These are phyloP conservation scores for Euspilapteryx auroguttella DNA, from an alignment of 2,888 invertebrate genomes.

Conservation along the genomic window DNA sequence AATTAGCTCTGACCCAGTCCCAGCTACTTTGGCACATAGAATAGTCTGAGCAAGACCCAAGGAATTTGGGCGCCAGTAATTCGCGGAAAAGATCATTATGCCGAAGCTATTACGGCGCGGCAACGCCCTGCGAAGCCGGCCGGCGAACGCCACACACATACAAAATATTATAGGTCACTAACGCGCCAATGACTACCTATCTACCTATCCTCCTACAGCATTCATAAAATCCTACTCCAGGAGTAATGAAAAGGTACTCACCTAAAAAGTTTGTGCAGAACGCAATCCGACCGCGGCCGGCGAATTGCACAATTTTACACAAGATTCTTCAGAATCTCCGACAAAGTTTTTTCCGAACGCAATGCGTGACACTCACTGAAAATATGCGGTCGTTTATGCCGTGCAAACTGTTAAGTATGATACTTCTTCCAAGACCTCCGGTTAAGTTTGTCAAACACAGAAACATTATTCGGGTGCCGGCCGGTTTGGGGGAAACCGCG, in stretches of 20 bases:
- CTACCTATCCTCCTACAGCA: too few relatives aligned
- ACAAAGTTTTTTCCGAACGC: constrained; percentile 62
- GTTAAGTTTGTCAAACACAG: constrained; percentile 60
- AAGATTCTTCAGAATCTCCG: constrained; percentile 61
- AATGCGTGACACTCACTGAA: constrained; percentile 62
- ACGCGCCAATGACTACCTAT: constrained; percentile 1
- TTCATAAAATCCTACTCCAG: too few relatives aligned
- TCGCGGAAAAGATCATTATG: constrained; percentile 41
- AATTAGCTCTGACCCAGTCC: constrained; percentile 5
- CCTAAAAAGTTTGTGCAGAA: constrained; percentile 55
- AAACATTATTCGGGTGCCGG: constrained; percentile 61
- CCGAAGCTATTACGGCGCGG: too few relatives aligned
- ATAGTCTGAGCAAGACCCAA: constrained; percentile 13
- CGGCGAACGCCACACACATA: background rate
- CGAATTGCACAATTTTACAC: constrained; percentile 58
- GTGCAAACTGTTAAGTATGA: constrained; percentile 53
- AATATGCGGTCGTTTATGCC: constrained; percentile 56
- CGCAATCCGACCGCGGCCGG: constrained; percentile 50
- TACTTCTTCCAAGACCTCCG: constrained; percentile 59
- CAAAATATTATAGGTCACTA: constrained; percentile 2
- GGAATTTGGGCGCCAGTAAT: constrained; percentile 30
- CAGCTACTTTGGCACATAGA: constrained; percentile 9
- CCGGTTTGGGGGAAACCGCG: constrained; percentile 50
- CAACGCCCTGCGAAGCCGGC: background rate
- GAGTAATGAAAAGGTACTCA: constrained; percentile 18